These are phyloP conservation scores for Eulemur coronatus DNA, from an alignment of 2,797 vertebrate genomes.

Conservation along the genomic window DNA sequence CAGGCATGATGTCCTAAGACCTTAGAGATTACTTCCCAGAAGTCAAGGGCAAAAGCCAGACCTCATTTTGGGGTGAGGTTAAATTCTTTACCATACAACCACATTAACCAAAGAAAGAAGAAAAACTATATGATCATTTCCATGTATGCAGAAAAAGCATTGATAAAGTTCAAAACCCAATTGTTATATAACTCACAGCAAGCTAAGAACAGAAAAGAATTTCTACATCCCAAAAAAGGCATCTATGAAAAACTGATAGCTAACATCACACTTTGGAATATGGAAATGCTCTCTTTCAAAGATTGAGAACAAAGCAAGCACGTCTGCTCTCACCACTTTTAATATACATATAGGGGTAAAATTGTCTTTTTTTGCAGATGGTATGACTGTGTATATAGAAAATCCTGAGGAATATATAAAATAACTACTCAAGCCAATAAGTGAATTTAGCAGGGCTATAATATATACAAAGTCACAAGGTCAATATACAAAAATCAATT, in stretches of 20 bases:
- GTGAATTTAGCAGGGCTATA: not conserved
- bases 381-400: not conserved
- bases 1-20: not conserved
- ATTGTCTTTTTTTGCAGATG: not conserved
- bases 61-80: not conserved
- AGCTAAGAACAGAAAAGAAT: not conserved
- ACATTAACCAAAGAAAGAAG: not conserved
- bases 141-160: not conserved
- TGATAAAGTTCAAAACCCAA: not conserved
- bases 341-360: not conserved
- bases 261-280: not conserved
- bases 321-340: not conserved
- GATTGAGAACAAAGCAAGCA: not conserved
- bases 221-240: not conserved
- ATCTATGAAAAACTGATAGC: not conserved
- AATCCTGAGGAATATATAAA: not conserved
- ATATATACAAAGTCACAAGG: not conserved
- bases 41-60: not conserved
- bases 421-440: not conserved
- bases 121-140: not conserved
- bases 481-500: not conserved
- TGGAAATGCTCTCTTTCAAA: not conserved
- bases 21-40: not conserved
- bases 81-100: not conserved
- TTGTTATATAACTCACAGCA: not conserved